A percentile compares a stretch with the other conserved stretches of the same genome.
These are phyloP conservation scores for Danaus melanippus DNA, from an alignment of 1,140 invertebrate genomes.

Conservation along the genomic window DNA sequence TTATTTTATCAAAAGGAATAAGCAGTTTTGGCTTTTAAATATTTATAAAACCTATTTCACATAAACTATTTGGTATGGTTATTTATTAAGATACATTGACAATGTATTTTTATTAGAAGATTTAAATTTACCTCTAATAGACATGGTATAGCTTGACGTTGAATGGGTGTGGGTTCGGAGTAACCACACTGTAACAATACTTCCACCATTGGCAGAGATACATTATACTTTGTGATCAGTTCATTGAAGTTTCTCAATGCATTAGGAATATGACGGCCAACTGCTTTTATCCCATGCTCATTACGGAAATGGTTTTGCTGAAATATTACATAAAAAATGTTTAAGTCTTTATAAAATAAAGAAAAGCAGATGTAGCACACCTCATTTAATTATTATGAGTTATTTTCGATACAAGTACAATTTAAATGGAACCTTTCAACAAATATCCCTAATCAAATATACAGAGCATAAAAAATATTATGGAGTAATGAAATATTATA, in stretches of 20 bases:
- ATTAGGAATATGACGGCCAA: conserved; percentile 82
- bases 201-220: conserved; percentile 76
- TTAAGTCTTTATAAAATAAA: conserved; percentile 5
- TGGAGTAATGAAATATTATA: background rate
- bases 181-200: conserved; percentile 86
- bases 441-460: background rate
- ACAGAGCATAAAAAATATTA: background rate
- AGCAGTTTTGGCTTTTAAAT: too few species aligned
- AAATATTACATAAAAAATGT: conserved; percentile 30
- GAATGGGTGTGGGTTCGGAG: conserved; percentile 89
- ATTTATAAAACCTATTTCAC: too few species aligned
- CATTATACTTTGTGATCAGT: conserved; percentile 72
- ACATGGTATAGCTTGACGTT: conserved; percentile 94
- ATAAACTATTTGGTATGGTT: too few species aligned
- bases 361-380: background rate
- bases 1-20: too few species aligned
- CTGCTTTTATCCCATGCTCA: conserved; percentile 81
- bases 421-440: too few species aligned
- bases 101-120: too few species aligned
- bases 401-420: too few species aligned
- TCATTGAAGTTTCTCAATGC: conserved; percentile 83
- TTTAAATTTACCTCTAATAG: conserved; percentile 79
- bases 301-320: conserved; percentile 84
- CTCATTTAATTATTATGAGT: too few species aligned
- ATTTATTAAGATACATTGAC: too few species aligned